These are phyloP conservation scores for Diadegma fenestrale DNA, from an alignment of 2,888 invertebrate species.

Conservation along the genomic window DNA sequence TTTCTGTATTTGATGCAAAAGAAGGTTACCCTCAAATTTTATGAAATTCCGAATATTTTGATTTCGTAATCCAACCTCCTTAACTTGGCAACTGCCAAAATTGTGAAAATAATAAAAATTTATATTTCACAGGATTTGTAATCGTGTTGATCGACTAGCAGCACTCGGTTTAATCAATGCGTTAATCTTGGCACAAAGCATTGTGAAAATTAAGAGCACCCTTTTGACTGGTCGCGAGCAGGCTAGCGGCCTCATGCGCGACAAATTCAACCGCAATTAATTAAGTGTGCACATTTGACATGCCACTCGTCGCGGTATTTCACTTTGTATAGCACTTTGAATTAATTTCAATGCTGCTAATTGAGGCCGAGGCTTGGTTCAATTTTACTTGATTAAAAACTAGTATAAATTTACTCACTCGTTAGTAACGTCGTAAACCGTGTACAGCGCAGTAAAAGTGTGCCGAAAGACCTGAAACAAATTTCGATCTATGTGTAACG, in stretches of 20 bases:
- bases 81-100: no score
- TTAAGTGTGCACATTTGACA: not conserved
- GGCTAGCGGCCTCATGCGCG: not conserved
- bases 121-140: no score
- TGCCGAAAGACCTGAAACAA: constrained; percentile 92
- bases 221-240: not conserved
- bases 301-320: not conserved
- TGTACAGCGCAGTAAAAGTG: constrained; percentile 95
- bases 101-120: no score
- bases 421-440: constrained; percentile 96
- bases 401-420: constrained; percentile 88
- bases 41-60: no score
- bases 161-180: not conserved
- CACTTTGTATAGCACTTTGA: not conserved
- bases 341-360: not conserved
- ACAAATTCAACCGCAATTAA: constrained; percentile 2
- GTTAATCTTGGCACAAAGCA: not conserved
- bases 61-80: no score
- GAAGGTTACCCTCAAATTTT: no score
- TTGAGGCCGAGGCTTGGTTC: not conserved
- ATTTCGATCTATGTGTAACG: constrained; percentile 45
- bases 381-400: not conserved
- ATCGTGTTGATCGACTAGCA: not conserved
- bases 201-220: not conserved
- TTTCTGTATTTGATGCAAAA: no score